These are phyloP conservation scores for Ivindomyrus marchei DNA, from an alignment of 2,113 vertebrate species.

Conservation along the genomic window DNA sequence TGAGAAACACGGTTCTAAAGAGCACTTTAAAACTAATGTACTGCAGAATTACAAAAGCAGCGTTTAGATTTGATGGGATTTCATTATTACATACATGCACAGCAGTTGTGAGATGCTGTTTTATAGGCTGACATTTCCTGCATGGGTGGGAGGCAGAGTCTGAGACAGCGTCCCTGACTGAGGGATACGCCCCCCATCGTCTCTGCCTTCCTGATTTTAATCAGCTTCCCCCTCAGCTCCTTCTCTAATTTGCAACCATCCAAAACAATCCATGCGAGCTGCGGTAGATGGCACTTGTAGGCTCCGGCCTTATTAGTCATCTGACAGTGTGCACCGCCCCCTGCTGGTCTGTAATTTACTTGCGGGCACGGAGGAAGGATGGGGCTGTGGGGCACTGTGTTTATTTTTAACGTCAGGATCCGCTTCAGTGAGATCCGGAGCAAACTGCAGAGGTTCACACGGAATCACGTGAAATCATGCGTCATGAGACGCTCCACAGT, in stretches of 20 bases:
- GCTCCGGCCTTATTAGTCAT: neutral
- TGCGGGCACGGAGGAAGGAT: neutral
- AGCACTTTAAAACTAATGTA: neutral
- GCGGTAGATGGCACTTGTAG: neutral
- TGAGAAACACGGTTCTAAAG: neutral
- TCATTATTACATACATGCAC: neutral
- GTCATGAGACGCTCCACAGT: neutral
- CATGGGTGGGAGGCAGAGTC: neutral
- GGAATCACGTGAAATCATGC: neutral
- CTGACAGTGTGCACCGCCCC: neutral
- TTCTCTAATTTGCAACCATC: neutral
- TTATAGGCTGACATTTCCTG: neutral
- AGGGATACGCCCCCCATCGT: neutral
- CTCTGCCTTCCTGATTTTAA: neutral
- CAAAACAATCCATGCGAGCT: neutral
- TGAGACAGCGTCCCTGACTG: neutral
- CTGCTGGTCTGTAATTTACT: constrained; percentile 4
- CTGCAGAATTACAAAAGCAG: neutral
- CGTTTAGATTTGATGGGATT: neutral
- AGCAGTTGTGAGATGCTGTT: neutral
- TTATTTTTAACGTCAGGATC: neutral
- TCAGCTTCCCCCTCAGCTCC: neutral
- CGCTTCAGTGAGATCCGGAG: neutral
- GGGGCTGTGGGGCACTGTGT: neutral
- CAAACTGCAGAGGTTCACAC: neutral